Conservation (phyloP, 2,888 invertebrate genomes). For the Ennomos fuscantarius region DNA sequence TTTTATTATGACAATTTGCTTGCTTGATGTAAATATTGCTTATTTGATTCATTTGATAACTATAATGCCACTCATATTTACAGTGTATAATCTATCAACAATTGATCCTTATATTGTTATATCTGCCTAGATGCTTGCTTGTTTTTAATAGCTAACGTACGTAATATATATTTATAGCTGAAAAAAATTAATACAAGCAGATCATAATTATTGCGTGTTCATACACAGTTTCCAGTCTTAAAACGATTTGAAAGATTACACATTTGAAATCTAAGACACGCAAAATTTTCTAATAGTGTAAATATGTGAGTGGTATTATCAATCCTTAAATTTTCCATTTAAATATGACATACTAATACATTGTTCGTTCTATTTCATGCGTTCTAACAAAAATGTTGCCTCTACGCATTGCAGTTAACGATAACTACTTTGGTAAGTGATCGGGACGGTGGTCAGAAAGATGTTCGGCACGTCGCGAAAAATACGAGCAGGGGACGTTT, state of each 20-base stretch:
- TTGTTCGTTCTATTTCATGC: slow-evolving; percentile 77
- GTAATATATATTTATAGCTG: not conserved
- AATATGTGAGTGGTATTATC: slow-evolving; percentile 19
- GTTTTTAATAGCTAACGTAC: slow-evolving; percentile 1
- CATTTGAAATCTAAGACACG: slow-evolving; percentile 11
- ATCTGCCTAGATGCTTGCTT: slow-evolving; percentile 22
- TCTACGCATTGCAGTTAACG: slow-evolving; percentile 93
- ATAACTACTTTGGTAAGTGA: slow-evolving; percentile 99
- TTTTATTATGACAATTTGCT: slow-evolving; percentile 10
- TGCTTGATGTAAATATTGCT: slow-evolving; percentile 28
- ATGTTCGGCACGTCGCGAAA: slow-evolving; percentile 18
- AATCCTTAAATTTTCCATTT: slow-evolving; percentile 21
- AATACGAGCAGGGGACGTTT: not conserved
- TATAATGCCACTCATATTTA: slow-evolving; percentile 24
- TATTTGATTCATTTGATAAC: slow-evolving; percentile 17
- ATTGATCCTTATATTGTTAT: slow-evolving; percentile 8
- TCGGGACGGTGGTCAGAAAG: slow-evolving; percentile 6
- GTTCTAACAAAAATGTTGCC: slow-evolving; percentile 74
- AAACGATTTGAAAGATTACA: slow-evolving; percentile 1
- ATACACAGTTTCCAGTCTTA: no score
- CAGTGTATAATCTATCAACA: not conserved
- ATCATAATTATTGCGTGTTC: no score
- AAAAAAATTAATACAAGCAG: no score
- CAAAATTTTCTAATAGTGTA: no score
- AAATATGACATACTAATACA: slow-evolving; percentile 53